phyloP scores from a whole-genome alignment of 2,113 vertebrate species.

The Ariopsis seemanni region DNA sequence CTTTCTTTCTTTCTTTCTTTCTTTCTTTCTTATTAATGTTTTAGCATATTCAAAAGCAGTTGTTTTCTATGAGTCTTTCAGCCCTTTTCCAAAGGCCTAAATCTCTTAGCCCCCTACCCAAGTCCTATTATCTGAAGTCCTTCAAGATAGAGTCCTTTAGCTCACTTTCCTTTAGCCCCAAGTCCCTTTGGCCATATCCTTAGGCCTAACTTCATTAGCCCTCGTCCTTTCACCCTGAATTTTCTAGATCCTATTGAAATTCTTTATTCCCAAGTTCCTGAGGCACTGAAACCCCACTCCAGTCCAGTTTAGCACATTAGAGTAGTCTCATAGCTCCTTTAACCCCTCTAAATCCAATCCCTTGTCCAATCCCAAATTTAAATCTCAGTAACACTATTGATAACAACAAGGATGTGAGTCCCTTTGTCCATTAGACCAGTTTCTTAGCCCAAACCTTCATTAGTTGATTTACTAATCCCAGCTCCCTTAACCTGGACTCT shows the following conservation, averaged over 20 bases:
- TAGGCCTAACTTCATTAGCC: background rate
- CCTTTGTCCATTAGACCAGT: background rate
- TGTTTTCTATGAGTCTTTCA: background rate
- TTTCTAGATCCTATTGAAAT: background rate
- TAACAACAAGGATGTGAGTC: background rate
- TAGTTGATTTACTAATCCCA: background rate
- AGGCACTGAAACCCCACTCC: background rate
- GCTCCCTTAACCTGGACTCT: background rate
- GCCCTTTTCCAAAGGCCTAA: background rate
- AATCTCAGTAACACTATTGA: background rate
- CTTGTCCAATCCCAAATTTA: background rate
- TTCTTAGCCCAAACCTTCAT: background rate
- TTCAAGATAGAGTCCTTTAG: background rate
- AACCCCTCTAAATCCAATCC: background rate
- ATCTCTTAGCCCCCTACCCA: background rate
- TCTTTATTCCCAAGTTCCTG: background rate
- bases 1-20: too few species aligned
- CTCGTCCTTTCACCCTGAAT: background rate
- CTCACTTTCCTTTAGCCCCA: background rate
- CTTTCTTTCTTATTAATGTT: background rate
- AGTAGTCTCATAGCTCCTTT: background rate
- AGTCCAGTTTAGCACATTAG: background rate
- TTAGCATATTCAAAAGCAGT: background rate
- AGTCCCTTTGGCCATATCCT: background rate
- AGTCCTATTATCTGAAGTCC: background rate